These are phyloP conservation scores for Sebastes hubbsi DNA, from an alignment of 2,797 vertebrate genomes.

Conservation along the genomic window DNA sequence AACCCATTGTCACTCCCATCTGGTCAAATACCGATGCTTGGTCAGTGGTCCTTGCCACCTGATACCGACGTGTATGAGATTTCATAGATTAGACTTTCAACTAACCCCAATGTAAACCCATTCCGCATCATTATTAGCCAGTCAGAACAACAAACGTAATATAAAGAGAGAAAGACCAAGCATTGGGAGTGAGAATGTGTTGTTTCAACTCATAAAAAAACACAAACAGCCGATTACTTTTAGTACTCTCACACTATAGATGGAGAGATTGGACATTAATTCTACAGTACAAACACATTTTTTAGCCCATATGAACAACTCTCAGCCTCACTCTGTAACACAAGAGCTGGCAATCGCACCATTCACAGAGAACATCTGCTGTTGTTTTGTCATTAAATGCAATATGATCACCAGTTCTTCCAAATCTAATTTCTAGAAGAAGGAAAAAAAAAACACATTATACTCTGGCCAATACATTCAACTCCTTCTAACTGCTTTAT, in stretches of 20 bases:
- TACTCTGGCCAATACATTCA: background rate
- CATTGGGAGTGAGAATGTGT: no score
- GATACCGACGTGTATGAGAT: no score
- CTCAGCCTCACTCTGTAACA: background rate
- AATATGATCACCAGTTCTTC: background rate
- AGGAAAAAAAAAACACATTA: background rate
- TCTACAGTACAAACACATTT: background rate
- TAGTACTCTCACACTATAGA: background rate
- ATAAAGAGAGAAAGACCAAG: background rate
- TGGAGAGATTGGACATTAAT: background rate
- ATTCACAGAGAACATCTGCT: background rate
- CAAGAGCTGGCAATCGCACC: background rate
- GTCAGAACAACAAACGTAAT: background rate
- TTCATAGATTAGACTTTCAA: background rate
- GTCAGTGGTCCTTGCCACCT: background rate
- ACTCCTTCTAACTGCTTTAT: background rate
- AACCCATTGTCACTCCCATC: background rate
- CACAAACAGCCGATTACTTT: background rate
- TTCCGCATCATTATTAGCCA: background rate
- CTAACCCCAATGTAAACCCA: background rate
- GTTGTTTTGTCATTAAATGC: background rate
- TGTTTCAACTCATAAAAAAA: background rate
- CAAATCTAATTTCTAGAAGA: background rate
- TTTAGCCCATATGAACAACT: background rate
- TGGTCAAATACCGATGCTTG: background rate